A percentile compares a stretch with the other conserved stretches of the same genome.
Evolutionary conservation across 2,888 invertebrate species (phyloP).

Genomic region (Branchipolynoe longqiensis): DNA sequence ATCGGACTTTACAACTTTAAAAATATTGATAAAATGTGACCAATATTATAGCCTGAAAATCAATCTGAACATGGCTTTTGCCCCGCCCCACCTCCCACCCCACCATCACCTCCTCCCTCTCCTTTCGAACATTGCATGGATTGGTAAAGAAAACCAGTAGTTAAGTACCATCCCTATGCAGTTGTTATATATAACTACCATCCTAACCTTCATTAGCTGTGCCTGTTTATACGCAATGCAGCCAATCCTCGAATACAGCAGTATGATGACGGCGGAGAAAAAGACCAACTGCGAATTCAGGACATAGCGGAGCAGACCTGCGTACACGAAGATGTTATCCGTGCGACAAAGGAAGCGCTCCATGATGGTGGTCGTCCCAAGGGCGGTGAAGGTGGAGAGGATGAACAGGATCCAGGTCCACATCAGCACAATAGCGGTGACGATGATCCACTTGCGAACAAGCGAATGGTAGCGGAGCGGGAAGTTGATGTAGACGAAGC

Average conservation of each 20-base stretch:
- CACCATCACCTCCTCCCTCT: no score
- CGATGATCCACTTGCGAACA: not conserved
- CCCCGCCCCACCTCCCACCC: no score
- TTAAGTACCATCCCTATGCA: no score
- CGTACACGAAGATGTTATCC: not conserved
- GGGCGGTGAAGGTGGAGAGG: not conserved
- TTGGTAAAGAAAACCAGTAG: no score
- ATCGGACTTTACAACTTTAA: no score
- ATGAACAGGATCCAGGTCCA: not conserved
- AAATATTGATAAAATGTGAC: no score
- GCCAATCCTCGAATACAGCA: not conserved
- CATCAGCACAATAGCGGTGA: not conserved
- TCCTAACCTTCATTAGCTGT: no score
- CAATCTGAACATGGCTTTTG: no score
- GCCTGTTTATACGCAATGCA: not conserved
- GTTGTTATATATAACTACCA: no score
- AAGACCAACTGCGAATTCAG: not conserved
- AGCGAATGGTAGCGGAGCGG: not conserved
- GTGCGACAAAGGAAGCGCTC: not conserved
- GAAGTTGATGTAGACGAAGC: slow-evolving; percentile 17
- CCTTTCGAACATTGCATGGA: no score
- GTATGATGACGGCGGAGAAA: not conserved
- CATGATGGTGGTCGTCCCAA: not conserved
- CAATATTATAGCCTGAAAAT: no score
- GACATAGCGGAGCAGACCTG: not conserved